A percentile compares a stretch with the other conserved stretches of the same genome.
phyloP scores from a whole-genome alignment of 2,797 vertebrate genomes.

The Propithecus deckenii region DNA sequence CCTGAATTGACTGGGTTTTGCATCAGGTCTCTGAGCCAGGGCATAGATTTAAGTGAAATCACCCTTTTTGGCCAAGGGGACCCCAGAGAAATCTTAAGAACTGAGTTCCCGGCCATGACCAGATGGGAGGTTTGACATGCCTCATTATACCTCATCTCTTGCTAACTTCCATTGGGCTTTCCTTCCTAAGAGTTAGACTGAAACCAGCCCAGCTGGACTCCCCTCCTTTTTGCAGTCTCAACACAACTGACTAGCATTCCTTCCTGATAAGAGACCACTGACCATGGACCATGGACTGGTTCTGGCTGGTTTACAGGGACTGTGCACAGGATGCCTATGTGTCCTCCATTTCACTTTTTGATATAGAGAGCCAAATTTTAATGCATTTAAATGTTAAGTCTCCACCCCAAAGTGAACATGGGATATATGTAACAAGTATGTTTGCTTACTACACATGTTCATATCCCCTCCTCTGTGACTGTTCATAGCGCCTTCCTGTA shows the following conservation, averaged over 20 bases:
- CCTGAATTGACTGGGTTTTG: neutral
- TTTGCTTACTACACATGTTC: neutral
- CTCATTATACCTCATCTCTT: neutral
- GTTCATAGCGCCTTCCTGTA: neutral
- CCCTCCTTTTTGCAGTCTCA: neutral
- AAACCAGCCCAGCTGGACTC: neutral
- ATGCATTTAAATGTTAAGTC: neutral
- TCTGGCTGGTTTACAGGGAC: neutral
- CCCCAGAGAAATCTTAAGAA: neutral
- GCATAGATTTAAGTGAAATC: conserved; percentile 36
- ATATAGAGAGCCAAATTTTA: neutral
- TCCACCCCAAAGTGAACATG: neutral
- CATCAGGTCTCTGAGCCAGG: neutral
- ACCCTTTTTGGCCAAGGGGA: neutral
- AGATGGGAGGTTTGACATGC: neutral
- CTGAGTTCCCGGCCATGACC: neutral
- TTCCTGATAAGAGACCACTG: neutral
- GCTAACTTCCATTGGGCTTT: neutral
- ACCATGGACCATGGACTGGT: neutral
- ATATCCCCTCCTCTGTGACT: neutral
- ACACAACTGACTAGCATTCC: neutral
- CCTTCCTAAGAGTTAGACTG: neutral
- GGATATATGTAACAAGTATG: neutral
- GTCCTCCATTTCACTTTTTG: neutral
- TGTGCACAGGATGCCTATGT: neutral